Evolutionary conservation across 2,113 vertebrate species (phyloP).

Genomic region (Cacatua alba): DNA sequence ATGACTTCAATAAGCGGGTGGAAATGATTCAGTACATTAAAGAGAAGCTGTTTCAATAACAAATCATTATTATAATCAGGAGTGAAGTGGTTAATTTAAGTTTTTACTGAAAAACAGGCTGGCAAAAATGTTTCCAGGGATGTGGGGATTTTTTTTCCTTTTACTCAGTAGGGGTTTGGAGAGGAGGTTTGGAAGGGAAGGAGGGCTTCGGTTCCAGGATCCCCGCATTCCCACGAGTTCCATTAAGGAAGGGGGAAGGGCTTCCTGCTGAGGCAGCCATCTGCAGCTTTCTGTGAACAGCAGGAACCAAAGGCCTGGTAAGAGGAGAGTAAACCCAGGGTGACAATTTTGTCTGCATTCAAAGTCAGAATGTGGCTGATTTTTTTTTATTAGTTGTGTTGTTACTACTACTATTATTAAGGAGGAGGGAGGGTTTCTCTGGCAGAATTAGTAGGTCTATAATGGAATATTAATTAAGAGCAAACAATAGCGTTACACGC

Average conservation of each 20-base stretch:
- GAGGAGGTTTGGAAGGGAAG: conserved; percentile 91
- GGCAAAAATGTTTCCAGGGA: conserved; percentile 79
- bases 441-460: conserved; percentile 45
- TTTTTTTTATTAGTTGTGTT: conserved; percentile 5
- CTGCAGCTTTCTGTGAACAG: conserved; percentile 82
- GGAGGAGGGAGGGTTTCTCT: conserved; percentile 17
- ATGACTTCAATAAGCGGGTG: conserved; percentile 72
- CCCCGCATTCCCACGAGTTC: conserved; percentile 89
- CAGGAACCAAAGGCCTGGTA: conserved; percentile 78
- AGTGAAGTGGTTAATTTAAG: conserved; percentile 82
- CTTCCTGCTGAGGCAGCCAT: conserved; percentile 89
- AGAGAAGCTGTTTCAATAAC: conserved; percentile 73
- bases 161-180: conserved; percentile 83
- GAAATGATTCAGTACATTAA: conserved; percentile 77
- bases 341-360: conserved; percentile 70
- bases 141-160: conserved; percentile 74
- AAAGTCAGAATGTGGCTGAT: conserved; percentile 39
- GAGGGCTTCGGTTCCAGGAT: conserved; percentile 89
- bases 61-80: conserved; percentile 76
- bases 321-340: conserved; percentile 68
- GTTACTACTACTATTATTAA: conserved; percentile 50
- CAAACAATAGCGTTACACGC: conserved; percentile 74
- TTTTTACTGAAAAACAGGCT: conserved; percentile 76
- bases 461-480: conserved; percentile 59
- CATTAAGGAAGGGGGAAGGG: conserved; percentile 91